Conservation (phyloP, 2,888 invertebrate genomes). For the Teleiodes luculella region DNA sequence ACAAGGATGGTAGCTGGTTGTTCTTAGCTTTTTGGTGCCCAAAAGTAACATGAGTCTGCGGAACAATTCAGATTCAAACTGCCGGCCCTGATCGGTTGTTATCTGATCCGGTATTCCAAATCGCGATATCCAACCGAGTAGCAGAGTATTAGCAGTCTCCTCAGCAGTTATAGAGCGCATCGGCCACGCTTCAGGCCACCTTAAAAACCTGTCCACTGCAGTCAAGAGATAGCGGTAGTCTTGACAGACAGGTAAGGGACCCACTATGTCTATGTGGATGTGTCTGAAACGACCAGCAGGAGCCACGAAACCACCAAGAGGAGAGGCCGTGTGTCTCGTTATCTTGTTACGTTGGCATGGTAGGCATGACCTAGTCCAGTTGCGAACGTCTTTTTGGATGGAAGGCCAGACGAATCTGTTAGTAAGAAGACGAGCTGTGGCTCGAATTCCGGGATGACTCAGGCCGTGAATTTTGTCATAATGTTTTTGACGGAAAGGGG, state of each 20-base stretch:
- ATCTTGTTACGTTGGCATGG: no score
- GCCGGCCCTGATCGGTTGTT: constrained; percentile 30
- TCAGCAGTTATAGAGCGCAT: constrained; percentile 42
- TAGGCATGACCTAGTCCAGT: neutral
- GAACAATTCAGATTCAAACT: constrained; percentile 33
- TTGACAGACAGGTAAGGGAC: neutral
- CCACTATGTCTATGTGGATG: neutral
- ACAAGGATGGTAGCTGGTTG: constrained; percentile 30
- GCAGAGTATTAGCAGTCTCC: constrained; percentile 39
- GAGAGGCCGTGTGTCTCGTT: neutral
- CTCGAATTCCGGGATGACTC: constrained; percentile 20
- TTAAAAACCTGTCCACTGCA: constrained; percentile 12
- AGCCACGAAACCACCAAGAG: neutral
- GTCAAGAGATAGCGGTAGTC: constrained; percentile 28
- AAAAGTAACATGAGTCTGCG: constrained; percentile 13
- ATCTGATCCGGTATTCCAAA: constrained; percentile 45
- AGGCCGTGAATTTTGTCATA: no score
- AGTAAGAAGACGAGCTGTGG: constrained; percentile 19
- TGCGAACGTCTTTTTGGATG: neutral
- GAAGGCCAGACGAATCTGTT: neutral
- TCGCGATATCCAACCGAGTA: constrained; percentile 46
- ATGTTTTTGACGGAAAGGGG: no score
- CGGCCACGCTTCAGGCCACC: constrained; percentile 34
- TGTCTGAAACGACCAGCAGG: neutral
- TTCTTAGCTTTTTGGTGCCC: constrained; percentile 17